A percentile compares a stretch with the other conserved stretches of the same genome.
Evolutionary conservation across 1,140 invertebrate genomes (phyloP).

Genomic region (Lucilia sericata): DNA sequence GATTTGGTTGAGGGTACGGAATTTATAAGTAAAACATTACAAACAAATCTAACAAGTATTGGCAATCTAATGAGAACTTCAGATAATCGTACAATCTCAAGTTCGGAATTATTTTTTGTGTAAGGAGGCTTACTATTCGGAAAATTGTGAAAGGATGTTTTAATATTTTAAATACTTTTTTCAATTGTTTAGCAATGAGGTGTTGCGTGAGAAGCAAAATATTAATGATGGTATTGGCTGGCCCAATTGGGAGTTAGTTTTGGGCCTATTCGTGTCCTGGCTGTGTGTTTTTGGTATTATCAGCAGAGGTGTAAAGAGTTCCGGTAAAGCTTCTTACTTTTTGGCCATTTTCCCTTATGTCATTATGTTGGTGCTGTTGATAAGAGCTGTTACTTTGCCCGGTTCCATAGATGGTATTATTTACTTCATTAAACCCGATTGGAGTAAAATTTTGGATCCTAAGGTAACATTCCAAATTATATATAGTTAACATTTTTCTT

Average conservation of each 20-base stretch:
- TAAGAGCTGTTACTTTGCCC: conserved; percentile 79
- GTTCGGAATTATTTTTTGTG: conserved; percentile 74
- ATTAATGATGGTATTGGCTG: conserved; percentile 79
- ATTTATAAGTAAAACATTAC: conserved; percentile 29
- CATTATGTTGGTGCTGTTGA: conserved; percentile 81
- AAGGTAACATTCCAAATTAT: conserved; percentile 71
- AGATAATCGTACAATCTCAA: conserved; percentile 65
- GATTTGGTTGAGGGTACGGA: background rate
- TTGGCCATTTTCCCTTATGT: conserved; percentile 88
- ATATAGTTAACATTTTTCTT: background rate
- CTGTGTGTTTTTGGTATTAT: conserved; percentile 81
- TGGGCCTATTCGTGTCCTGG: conserved; percentile 85
- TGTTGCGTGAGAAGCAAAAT: conserved; percentile 76
- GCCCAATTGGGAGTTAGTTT: conserved; percentile 81
- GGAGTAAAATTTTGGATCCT: conserved; percentile 77
- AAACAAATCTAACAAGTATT: conserved; percentile 38
- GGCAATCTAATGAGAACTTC: conserved; percentile 45
- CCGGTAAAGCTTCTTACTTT: conserved; percentile 85
- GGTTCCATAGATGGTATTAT: conserved; percentile 82
- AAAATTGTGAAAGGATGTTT: background rate
- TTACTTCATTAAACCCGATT: conserved; percentile 81
- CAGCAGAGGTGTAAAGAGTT: conserved; percentile 81
- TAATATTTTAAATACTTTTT: conserved; percentile 25
- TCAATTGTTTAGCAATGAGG: conserved; percentile 71
- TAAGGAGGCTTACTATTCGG: conserved; percentile 61